phyloP scores from a whole-genome alignment of 1,140 invertebrate genomes.

The Habropoda laboriosa region DNA sequence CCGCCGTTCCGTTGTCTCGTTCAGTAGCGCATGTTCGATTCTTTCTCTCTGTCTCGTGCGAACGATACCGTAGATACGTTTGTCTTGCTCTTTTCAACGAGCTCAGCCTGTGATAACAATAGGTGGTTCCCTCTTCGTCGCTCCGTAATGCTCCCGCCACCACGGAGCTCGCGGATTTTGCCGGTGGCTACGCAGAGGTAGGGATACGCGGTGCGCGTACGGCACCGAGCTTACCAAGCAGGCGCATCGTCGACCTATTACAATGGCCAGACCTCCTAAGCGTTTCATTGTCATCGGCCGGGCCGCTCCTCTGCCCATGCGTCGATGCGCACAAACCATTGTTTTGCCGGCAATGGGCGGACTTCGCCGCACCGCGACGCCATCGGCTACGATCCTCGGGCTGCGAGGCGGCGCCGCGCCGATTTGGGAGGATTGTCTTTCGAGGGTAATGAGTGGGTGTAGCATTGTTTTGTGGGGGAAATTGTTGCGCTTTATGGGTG shows the following conservation, averaged over 20 bases:
- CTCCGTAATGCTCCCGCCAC: slow-evolving; percentile 30
- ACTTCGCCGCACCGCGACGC: slow-evolving; percentile 37
- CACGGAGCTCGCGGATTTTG: slow-evolving; percentile 42
- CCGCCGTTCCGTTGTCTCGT: slow-evolving; percentile 23
- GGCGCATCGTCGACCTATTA: slow-evolving; percentile 80
- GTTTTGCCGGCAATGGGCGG: slow-evolving; percentile 75
- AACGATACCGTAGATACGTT: neutral
- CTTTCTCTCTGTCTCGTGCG: neutral
- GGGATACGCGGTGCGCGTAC: slow-evolving; percentile 58
- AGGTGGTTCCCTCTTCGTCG: slow-evolving; percentile 23
- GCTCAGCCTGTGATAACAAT: slow-evolving; percentile 63
- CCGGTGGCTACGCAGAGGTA: slow-evolving; percentile 40
- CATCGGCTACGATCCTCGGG: slow-evolving; percentile 26
- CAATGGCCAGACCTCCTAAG: slow-evolving; percentile 78
- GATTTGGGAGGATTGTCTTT: too few species aligned
- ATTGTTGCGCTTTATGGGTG: too few species aligned
- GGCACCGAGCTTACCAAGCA: slow-evolving; percentile 74
- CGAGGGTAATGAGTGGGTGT: too few species aligned
- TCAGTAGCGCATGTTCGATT: neutral
- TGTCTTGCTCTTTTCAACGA: too few species aligned
- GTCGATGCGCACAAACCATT: slow-evolving; percentile 80
- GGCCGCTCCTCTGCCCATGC: slow-evolving; percentile 76
- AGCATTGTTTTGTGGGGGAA: too few species aligned
- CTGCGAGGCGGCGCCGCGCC: neutral
- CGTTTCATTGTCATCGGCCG: slow-evolving; percentile 78